phyloP scores from a whole-genome alignment of 2,888 invertebrate genomes.

The Megastigmus dorsalis region DNA sequence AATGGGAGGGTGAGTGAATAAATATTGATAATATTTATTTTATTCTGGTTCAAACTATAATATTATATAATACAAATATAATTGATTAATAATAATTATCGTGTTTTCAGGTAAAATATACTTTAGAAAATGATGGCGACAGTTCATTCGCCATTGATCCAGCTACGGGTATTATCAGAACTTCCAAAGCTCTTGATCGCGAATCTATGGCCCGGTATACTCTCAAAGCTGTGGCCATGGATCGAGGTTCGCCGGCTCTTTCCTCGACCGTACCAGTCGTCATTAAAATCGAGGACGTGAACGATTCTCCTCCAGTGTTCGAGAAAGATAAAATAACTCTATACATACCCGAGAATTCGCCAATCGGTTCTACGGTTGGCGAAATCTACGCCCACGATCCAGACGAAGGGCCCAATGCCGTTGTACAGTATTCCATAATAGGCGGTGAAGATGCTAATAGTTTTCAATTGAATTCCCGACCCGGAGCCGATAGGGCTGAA shows the following conservation, averaged over 20 bases:
- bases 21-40: background rate
- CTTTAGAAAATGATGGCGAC: slow-evolving; percentile 86
- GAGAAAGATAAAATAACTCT: slow-evolving; percentile 91
- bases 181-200: slow-evolving; percentile 91
- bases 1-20: slow-evolving; percentile 84
- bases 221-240: slow-evolving; percentile 90
- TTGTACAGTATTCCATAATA: slow-evolving; percentile 95
- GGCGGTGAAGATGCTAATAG: slow-evolving; percentile 93
- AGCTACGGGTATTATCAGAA: slow-evolving; percentile 92
- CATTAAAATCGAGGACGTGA: slow-evolving; percentile 90
- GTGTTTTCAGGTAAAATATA: slow-evolving; percentile 78
- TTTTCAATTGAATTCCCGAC: slow-evolving; percentile 87
- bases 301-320: slow-evolving; percentile 93
- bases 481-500: slow-evolving; percentile 90
- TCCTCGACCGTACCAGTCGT: slow-evolving; percentile 83
- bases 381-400: slow-evolving; percentile 93
- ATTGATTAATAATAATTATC: background rate
- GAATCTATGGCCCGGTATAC: slow-evolving; percentile 92
- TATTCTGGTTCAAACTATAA: background rate
- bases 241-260: slow-evolving; percentile 88
- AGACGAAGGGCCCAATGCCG: slow-evolving; percentile 93
- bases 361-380: slow-evolving; percentile 94
- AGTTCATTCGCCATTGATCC: slow-evolving; percentile 95
- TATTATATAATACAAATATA: background rate
- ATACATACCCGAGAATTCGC: slow-evolving; percentile 96